Base-by-base conservation (phyloP, 2,797 vertebrate genomes). In the Chelidonichthys spinosus region DNA sequence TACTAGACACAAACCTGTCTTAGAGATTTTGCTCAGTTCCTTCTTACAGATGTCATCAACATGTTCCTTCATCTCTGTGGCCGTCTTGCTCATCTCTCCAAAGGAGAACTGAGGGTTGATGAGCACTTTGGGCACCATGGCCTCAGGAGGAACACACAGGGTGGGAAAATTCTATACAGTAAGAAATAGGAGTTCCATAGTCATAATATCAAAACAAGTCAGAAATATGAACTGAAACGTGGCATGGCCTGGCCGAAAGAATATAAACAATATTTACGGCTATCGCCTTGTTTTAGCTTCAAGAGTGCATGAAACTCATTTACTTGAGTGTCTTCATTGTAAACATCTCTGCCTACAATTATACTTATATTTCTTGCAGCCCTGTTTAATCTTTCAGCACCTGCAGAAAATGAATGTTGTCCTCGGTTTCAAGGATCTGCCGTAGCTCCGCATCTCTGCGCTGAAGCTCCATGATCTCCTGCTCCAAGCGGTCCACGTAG, bases 31-130 rank as follows among this genome's bases (percentile, higher is more conserved):
- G 79, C 86, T 85, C 63, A 94, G 52, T 56, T 96, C 94, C 44
- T 92, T 94, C 82, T 95, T 95, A 73, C 94, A 95, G 75, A 94
- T 93, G 74, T 93, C 88, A 17, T 96, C 93, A 71, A 95, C 67
- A 68, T 94, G 85, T 76, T 94, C 93, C 68, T 95, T 96, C 91
- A 95, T 95, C 56, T 93, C 91, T 9, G 84, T 83, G 59, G 93
- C 93, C 0, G 91, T 93, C 89, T 93, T 95, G 72, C 93, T 94
- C 70, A 96, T 92, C 55, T 94, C 94, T n/a, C 92, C 86, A 63
- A 95, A 95, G 52, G 95, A 94, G 74, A 96, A 96, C 88, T 95
- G 94, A 49, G 94, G 94, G 81, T 95, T 96, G 78, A 95, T 93
- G 60, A 94, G 89, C 49, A 96, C 95, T 84, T 95, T 95, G 63